Conservation (phyloP, 2,797 vertebrate genomes). For the Carcharodon carcharias region DNA sequence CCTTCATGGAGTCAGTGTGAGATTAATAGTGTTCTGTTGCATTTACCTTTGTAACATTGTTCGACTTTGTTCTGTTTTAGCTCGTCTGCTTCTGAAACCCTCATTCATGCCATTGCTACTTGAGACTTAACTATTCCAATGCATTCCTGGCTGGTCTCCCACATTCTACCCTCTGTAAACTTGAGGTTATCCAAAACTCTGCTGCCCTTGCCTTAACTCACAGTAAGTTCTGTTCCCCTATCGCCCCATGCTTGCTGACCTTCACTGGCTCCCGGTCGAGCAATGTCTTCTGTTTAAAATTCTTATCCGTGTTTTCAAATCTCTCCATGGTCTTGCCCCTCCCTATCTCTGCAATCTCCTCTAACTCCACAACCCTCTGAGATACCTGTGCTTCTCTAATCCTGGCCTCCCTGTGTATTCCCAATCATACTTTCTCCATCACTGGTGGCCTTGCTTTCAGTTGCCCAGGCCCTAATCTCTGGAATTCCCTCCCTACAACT, state of each 20-base stretch:
- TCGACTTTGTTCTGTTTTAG: background rate
- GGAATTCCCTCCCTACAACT: background rate
- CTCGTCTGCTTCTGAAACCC: background rate
- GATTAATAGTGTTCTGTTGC: background rate
- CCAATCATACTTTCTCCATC: background rate
- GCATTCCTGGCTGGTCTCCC: background rate
- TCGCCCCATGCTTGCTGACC: background rate
- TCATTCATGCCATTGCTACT: background rate
- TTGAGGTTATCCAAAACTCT: background rate
- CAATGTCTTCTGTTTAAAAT: background rate
- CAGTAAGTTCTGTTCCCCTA: background rate
- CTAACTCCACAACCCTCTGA: background rate
- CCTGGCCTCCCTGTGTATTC: background rate
- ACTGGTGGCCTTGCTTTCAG: background rate
- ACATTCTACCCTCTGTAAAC: background rate
- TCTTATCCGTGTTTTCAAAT: background rate
- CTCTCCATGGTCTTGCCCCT: background rate
- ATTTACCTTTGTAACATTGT: background rate
- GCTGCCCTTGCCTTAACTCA: background rate
- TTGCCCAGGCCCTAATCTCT: background rate
- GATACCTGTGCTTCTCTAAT: too few species aligned
- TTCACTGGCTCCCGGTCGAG: background rate
- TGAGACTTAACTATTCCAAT: background rate
- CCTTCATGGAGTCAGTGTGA: background rate
- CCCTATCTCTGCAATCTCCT: background rate